A percentile compares a stretch with the other conserved stretches of the same genome.
Evolutionary conservation across 2,797 vertebrate species (phyloP).

Genomic region (Austrolebias charrua): DNA sequence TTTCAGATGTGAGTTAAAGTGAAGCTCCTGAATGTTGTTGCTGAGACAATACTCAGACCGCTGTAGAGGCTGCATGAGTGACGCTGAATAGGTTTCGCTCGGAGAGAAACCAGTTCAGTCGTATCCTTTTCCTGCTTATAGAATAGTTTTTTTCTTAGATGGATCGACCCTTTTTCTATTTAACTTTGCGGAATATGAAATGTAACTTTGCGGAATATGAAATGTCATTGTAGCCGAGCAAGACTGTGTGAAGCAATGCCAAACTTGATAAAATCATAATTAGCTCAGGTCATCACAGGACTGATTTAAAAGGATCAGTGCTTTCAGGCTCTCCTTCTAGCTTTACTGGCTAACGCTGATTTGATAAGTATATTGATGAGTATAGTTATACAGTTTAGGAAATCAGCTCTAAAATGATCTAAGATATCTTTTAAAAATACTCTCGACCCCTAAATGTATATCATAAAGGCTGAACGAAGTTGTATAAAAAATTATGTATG

Average conservation of each 20-base stretch:
- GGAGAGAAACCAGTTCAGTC: slow-evolving; percentile 57
- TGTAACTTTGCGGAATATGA: slow-evolving; percentile 43
- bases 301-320: slow-evolving; percentile 42
- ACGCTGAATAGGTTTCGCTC: slow-evolving; percentile 58
- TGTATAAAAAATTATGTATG: slow-evolving; percentile 9
- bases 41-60: slow-evolving; percentile 76
- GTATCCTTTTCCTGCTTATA: slow-evolving; percentile 43
- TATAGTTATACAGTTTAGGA: slow-evolving; percentile 20
- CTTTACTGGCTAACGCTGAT: slow-evolving; percentile 48
- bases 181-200: slow-evolving; percentile 41
- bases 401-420: slow-evolving; percentile 29
- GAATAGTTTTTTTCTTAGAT: slow-evolving; percentile 27
- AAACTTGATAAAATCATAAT: slow-evolving; percentile 64
- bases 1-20: slow-evolving; percentile 71
- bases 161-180: slow-evolving; percentile 36
- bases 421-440: slow-evolving; percentile 7
- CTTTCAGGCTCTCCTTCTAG: slow-evolving; percentile 48
- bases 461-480: slow-evolving; percentile 26
- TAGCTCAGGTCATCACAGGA: slow-evolving; percentile 61
- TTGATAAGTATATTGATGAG: slow-evolving; percentile 36
- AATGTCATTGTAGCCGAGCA: slow-evolving; percentile 33
- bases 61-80: slow-evolving; percentile 74
- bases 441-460: neutral
- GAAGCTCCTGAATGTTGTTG: slow-evolving; percentile 83
- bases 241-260: slow-evolving; percentile 57